Conservation (phyloP, 2,888 invertebrate species). For the Hoplodrina ambigua region DNA sequence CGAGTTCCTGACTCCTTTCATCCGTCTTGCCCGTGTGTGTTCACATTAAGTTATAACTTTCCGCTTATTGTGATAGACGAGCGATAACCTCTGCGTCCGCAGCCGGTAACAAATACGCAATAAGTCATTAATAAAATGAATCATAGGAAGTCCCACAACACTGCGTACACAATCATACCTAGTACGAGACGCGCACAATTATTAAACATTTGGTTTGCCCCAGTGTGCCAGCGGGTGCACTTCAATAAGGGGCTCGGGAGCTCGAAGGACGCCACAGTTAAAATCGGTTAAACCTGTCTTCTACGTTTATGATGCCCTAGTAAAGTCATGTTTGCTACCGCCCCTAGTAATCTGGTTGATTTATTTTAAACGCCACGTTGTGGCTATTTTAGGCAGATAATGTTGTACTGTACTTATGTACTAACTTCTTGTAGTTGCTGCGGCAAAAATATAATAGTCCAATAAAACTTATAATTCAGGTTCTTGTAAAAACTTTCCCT, state of each 20-base stretch:
- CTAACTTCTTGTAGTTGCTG: conserved; percentile 26
- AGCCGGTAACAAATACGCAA: conserved; percentile 72
- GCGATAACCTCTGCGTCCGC: conserved; percentile 84
- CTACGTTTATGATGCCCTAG: conserved; percentile 49
- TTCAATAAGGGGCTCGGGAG: conserved; percentile 42
- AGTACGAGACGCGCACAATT: conserved; percentile 36
- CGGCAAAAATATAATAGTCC: conserved; percentile 27
- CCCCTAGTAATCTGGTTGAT: conserved; percentile 39
- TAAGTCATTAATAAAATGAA: conserved; percentile 76
- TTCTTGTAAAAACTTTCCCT: conserved; percentile 10
- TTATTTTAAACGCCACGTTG: conserved; percentile 42
- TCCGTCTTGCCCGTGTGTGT: conserved; percentile 55
- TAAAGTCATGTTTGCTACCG: conserved; percentile 43
- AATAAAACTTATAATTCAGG: conserved; percentile 24
- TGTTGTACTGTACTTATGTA: too few relatives aligned
- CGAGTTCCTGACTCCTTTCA: conserved; percentile 52
- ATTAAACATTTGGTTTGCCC: conserved; percentile 55
- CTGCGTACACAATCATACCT: conserved; percentile 34
- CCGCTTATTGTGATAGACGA: conserved; percentile 77
- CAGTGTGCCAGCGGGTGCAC: conserved; percentile 50
- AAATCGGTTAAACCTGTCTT: conserved; percentile 64
- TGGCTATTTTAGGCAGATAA: conserved; percentile 45
- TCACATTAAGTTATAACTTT: conserved; percentile 71
- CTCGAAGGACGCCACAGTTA: conserved; percentile 51
- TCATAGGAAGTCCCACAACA: conserved; percentile 74